These are phyloP conservation scores for Chromis chromis DNA, from an alignment of 2,797 vertebrate species.

Conservation along the genomic window DNA sequence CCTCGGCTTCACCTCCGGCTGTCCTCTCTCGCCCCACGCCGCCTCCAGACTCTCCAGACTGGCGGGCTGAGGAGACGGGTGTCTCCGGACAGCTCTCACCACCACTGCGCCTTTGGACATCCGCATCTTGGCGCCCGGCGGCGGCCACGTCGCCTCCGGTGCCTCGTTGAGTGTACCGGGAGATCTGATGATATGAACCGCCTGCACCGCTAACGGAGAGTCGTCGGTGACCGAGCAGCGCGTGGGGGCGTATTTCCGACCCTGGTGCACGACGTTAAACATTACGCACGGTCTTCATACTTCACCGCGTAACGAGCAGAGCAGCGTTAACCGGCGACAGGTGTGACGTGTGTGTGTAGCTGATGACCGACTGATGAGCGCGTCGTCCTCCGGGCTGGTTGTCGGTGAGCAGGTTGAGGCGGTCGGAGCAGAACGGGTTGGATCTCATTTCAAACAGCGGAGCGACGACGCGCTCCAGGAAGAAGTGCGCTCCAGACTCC, in stretches of 20 bases:
- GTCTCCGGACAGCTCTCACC: conserved; percentile 61
- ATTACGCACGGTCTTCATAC: conserved; percentile 42
- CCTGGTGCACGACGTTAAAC: conserved; percentile 65
- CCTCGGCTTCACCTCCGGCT: background rate
- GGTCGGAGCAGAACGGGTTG: conserved; percentile 63
- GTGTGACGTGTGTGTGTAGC: conserved; percentile 19
- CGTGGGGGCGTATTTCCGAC: conserved; percentile 75
- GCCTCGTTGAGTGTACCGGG: background rate
- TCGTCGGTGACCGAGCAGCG: conserved; percentile 46
- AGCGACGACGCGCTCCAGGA: background rate
- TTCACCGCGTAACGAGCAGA: background rate
- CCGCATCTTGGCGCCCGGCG: conserved; percentile 67
- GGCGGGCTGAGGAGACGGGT: conserved; percentile 59
- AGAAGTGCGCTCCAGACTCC: background rate
- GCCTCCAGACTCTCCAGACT: conserved; percentile 70
- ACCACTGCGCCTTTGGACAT: conserved; percentile 72
- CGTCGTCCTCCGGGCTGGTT: background rate
- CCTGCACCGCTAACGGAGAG: conserved; percentile 36
- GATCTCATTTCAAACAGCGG: conserved; percentile 65
- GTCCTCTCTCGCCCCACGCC: conserved; percentile 50
- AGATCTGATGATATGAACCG: conserved; percentile 30
- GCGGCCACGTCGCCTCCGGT: conserved; percentile 64
- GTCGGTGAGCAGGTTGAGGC: conserved; percentile 63
- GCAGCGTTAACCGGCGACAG: background rate
- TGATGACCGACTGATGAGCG: background rate